Conservation (phyloP, 2,888 invertebrate species). For the Pandemis heparana region DNA sequence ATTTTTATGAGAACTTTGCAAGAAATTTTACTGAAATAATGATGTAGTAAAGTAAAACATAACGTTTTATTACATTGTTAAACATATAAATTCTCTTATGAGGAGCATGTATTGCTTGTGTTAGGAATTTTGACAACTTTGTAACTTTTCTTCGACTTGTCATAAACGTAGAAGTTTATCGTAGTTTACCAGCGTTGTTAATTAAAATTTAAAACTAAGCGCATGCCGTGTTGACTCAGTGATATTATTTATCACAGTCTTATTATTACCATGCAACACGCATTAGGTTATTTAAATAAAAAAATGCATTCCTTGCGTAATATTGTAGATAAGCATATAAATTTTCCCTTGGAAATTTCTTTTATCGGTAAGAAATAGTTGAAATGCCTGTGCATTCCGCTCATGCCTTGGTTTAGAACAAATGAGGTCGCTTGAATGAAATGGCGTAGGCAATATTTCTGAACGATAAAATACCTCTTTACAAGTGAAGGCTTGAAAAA, state of each 20-base stretch:
- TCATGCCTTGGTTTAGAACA: conserved; percentile 41
- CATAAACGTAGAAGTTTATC: background rate
- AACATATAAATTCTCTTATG: background rate
- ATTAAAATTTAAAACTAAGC: background rate
- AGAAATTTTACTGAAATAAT: background rate
- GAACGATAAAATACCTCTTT: conserved; percentile 42
- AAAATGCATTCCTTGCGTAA: conserved; percentile 14
- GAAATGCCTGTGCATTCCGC: conserved; percentile 32
- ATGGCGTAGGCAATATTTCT: conserved; percentile 44
- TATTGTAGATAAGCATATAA: conserved; percentile 9
- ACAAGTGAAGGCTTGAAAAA: conserved; percentile 30
- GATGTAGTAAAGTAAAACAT: background rate
- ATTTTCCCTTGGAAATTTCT: conserved; percentile 27
- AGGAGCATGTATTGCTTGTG: background rate
- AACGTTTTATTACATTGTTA: background rate
- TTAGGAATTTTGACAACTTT: background rate
- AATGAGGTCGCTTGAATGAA: conserved; percentile 42
- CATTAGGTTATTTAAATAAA: background rate
- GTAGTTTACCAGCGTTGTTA: background rate
- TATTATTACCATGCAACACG: conserved; percentile 26
- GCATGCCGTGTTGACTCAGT: conserved; percentile 11
- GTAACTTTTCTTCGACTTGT: background rate
- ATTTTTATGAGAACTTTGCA: background rate
- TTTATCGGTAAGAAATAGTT: conserved; percentile 40
- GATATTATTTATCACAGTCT: background rate